These are phyloP conservation scores for Zaprionus africanus DNA, from an alignment of 1,140 invertebrate species.

Conservation along the genomic window DNA sequence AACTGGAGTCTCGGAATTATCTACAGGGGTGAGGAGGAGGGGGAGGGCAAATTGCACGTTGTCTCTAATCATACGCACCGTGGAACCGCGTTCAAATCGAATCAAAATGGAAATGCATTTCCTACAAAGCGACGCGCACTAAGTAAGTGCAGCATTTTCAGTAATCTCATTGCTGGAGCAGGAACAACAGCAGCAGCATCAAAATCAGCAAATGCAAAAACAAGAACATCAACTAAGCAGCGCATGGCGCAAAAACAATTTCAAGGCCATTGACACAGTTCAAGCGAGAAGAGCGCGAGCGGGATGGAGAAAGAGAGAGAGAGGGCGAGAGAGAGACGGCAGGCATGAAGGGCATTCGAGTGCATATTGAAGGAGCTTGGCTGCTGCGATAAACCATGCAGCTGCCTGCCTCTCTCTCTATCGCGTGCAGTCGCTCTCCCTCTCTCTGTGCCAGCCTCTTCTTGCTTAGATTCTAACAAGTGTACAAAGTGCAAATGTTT, in stretches of 20 bases:
- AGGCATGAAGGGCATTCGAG: conserved; percentile 63
- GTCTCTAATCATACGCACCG: conserved; percentile 55
- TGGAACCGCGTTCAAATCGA: conserved; percentile 20
- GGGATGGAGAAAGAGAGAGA: background rate
- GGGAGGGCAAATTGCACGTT: conserved; percentile 3
- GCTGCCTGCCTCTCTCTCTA: conserved; percentile 26
- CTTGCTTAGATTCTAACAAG: conserved; percentile 61
- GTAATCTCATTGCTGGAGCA: conserved; percentile 61
- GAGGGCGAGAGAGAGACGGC: background rate
- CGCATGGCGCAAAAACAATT: conserved; percentile 72
- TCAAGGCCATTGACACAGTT: conserved; percentile 79
- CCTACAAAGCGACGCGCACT: conserved; percentile 6
- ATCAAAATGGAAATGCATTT: conserved; percentile 13
- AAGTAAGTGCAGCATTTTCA: conserved; percentile 60
- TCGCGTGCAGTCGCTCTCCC: no score
- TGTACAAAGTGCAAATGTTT: conserved; percentile 73
- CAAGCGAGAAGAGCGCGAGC: conserved; percentile 54
- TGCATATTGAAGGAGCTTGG: conserved; percentile 60
- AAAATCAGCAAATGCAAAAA: conserved; percentile 31
- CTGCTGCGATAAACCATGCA: conserved; percentile 73
- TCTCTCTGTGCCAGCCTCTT: conserved; percentile 32
- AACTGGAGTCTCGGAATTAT: conserved; percentile 5
- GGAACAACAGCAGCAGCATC: conserved; percentile 27
- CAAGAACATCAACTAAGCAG: conserved; percentile 66
- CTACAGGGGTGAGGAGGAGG: background rate